Evolutionary conservation across 2,888 invertebrate genomes (phyloP), one percentile per base, ranked within the genome.

Genomic region (Laspeyria flexula): DNA sequence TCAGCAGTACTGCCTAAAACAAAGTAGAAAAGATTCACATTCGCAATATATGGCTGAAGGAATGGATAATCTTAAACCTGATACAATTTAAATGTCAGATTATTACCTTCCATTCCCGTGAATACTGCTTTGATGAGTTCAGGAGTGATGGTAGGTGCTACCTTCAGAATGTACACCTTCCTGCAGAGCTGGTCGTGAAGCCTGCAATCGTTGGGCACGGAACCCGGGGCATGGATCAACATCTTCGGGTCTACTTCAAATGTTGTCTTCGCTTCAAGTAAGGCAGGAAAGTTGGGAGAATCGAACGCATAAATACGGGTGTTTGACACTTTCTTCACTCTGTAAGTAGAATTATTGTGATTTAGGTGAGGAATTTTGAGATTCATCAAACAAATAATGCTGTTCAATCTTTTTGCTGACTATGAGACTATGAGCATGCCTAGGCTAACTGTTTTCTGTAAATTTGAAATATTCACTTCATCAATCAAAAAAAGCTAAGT

Each of bases 61-160:
- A n/a, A n/a, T n/a, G n/a, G n/a, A n/a, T n/a, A n/a, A n/a, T n/a
- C n/a, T n/a, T n/a, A n/a, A n/a, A n/a, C n/a, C n/a, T n/a, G n/a
- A n/a, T n/a, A n/a, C n/a, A n/a, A n/a, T n/a, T n/a, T n/a, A n/a
- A 7, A 25, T 1, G 7, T 6, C 7, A 25, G 25, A 6, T 25
- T 25, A 25, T 25, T 40, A 92, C 93, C 94, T 68, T 93, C 92
- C 76, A 96, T 96, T 5, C 96, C 95, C 44, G 95, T 90, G n/a
- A 95, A 84, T 60, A 96, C 95, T 0, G 95, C 94, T 65, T 91
- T 92, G 0, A 97, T 94, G 37, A 97, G 95, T 60, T 96, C 95
- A 6, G 94, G 93, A 0, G 97, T 96, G 66, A 99, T 98, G 30
- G 98, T 97, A 0, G 99, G 99, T 73, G 98, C 98, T 43, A 99